Base-by-base conservation (phyloP, 2,113 vertebrate species). In the Aleadryas rufinucha region DNA sequence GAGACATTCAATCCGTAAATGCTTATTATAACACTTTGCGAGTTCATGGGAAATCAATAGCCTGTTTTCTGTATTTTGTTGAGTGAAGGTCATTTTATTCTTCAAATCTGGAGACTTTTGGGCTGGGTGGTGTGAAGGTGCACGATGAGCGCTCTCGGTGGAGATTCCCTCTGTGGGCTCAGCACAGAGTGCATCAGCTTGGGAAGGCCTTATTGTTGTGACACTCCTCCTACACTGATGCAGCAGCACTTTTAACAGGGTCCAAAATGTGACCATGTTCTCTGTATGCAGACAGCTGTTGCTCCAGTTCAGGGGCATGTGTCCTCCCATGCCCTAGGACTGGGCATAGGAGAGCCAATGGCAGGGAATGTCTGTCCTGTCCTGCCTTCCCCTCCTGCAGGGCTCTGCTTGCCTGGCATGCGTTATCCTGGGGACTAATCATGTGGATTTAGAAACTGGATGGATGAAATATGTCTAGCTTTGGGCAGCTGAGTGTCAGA, bases 271-370 rank as follows among this genome's bases (percentile, higher is more conserved):
- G 68, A 7, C n/a, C 8, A 1, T 1, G 4, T 69, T 39, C n/a
- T 33, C 30, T 42, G 14, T 31, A 4, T 24, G n/a, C 26, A 47
- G 26, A 3, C 0, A 4, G 14, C 41, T 70, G 37, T 64, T 75
- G n/a, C 41, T 64, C 39, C 37, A 31, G 0, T 56, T 21, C 1
- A 6, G 57, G 35, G n/a, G 11, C 5, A 3, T 1, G 1, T 23
- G 14, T 37, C 28, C 28, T 78, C 9, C n/a, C 14, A 1, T 47
- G 30, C 35, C 45, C 7, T 20, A 41, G 45, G 11, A 45, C n/a
- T 16, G 49, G 57, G 35, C 11, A 13, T 35, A 65, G 59, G 39
- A 39, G 64, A 50, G 3, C 24, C 1, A 0, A 1, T 4, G 19
- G 24, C 81, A 74, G 24, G n/a, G 44, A 61, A 24, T 1, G 11